phyloP scores from a whole-genome alignment of 2,888 invertebrate species.

The Lasioglossum malachurum region DNA sequence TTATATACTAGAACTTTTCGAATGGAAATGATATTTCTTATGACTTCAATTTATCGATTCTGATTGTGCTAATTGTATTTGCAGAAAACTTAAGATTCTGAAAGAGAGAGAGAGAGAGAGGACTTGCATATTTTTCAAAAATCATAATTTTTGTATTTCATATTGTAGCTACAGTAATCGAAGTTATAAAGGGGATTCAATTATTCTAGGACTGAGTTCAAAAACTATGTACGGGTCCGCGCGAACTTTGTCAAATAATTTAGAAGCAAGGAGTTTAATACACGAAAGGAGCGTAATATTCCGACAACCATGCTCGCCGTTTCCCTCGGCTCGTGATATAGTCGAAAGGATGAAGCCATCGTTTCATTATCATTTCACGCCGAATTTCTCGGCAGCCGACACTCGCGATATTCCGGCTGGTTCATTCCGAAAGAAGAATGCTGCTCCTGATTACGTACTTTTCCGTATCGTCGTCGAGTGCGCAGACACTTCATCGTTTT shows the following conservation, averaged over 20 bases:
- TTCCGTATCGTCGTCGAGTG: conserved; percentile 19
- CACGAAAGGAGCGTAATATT: neutral
- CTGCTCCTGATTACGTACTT: conserved; percentile 15
- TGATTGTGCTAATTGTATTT: neutral
- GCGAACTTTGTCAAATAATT: neutral
- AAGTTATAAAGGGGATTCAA: neutral
- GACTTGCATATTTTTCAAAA: neutral
- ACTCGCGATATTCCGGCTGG: neutral
- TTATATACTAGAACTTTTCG: neutral
- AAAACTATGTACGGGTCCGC: neutral
- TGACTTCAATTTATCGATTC: neutral
- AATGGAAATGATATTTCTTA: neutral
- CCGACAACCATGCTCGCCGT: neutral
- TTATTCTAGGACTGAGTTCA: neutral
- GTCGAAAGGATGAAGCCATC: neutral
- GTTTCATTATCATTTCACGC: conserved; percentile 17
- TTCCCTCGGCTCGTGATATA: neutral
- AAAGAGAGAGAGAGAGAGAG: neutral
- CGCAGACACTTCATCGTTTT: conserved; percentile 30
- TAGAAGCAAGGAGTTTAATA: neutral
- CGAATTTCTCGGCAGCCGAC: conserved; percentile 5
- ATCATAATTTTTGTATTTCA: neutral
- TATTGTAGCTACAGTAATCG: neutral
- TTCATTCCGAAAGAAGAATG: neutral
- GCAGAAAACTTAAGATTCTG: neutral